Evolutionary conservation across 2,888 invertebrate genomes (phyloP), one percentile per base, ranked within the genome.

Genomic region (Agrypnus murinus): DNA sequence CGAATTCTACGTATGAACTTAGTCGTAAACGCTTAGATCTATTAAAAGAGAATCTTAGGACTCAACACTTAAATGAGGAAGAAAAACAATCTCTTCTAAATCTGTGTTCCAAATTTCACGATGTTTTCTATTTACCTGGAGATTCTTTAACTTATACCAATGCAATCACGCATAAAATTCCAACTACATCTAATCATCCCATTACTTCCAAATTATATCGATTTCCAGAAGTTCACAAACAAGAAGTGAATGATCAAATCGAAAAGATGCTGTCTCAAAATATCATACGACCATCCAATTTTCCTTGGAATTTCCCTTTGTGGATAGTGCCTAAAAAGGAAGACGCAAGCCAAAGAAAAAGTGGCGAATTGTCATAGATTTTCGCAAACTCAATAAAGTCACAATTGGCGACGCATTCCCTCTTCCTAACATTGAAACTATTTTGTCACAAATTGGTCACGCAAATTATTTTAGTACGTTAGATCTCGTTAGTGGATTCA

Each of bases 391-490:
- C 77, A 79, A 67, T n/a, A n/a, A n/a, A n/a, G n/a, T n/a, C n/a
- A n/a, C n/a, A n/a, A n/a, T n/a, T n/a, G n/a, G n/a, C n/a, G 82
- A 31, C 63, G 82, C 34, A 80, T 82, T 71, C 57, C 85, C n/a
- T n/a, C n/a, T n/a, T n/a, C n/a, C n/a, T n/a, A n/a, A n/a, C n/a
- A n/a, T n/a, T n/a, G n/a, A n/a, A n/a, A n/a, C n/a, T n/a, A n/a
- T n/a, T n/a, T n/a, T n/a, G n/a, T n/a, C n/a, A n/a, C n/a, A n/a
- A n/a, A n/a, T n/a, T n/a, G n/a, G n/a, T n/a, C n/a, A n/a, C n/a
- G n/a, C n/a, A n/a, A n/a, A n/a, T n/a, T n/a, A n/a, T n/a, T n/a
- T n/a, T n/a, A n/a, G n/a, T n/a, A n/a, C n/a, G n/a, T n/a, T n/a
- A n/a, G n/a, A n/a, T n/a, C n/a, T n/a, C n/a, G n/a, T n/a, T n/a